phyloP scores from a whole-genome alignment of 2,113 vertebrate species.

The Xerus inauris region DNA sequence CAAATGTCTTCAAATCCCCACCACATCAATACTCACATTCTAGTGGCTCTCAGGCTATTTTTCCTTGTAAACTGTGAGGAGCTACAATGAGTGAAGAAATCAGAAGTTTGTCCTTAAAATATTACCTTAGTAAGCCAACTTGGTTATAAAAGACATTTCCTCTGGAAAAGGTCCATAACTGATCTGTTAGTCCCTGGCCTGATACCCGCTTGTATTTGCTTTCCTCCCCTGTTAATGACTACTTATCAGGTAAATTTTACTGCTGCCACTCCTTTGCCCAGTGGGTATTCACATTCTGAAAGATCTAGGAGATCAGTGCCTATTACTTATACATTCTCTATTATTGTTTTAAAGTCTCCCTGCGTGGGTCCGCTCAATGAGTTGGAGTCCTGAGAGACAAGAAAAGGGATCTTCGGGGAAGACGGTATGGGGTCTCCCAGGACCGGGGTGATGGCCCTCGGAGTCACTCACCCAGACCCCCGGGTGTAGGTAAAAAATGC shows the following conservation, averaged over 20 bases:
- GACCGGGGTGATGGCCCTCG: too few species aligned
- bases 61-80: not conserved
- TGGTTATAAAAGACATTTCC: not conserved
- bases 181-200: not conserved
- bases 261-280: not conserved
- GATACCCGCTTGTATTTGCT: not conserved
- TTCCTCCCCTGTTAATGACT: not conserved
- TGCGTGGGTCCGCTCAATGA: too few species aligned
- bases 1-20: not conserved
- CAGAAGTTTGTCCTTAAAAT: not conserved
- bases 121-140: not conserved
- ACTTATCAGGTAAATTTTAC: not conserved
- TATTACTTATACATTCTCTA: not conserved
- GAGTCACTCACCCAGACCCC: too few species aligned
- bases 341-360: too few species aligned
- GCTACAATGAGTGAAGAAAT: not conserved
- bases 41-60: not conserved
- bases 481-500: too few species aligned
- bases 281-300: not conserved
- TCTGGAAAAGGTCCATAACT: not conserved
- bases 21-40: not conserved
- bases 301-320: not conserved
- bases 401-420: too few species aligned
- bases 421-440: too few species aligned
- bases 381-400: too few species aligned